Conservation (phyloP, 2,113 vertebrate genomes). For the Callipepla squamata region DNA sequence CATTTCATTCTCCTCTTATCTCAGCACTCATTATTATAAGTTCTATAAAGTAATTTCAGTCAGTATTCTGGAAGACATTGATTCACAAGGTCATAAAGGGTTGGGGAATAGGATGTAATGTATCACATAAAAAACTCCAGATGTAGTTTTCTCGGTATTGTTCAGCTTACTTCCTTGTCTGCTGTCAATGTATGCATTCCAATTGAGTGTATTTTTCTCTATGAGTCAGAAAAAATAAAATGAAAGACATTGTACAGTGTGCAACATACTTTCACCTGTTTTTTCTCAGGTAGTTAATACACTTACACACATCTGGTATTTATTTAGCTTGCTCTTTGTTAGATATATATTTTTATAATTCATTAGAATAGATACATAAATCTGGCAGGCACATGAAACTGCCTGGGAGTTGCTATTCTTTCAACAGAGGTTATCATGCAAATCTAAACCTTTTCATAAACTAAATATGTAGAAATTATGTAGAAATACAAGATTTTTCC, state of each 20-base stretch:
- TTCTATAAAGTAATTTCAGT: constrained; percentile 37
- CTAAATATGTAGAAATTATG: not conserved
- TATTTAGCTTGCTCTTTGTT: not conserved
- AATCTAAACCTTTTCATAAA: not conserved
- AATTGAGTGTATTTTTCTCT: not conserved
- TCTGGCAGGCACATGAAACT: not conserved
- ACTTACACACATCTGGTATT: not conserved
- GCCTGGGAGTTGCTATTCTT: accelerated
- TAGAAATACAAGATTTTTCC: not conserved
- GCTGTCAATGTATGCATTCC: not conserved
- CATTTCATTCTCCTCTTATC: constrained; percentile 5
- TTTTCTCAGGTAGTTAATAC: not conserved
- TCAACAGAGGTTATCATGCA: not conserved
- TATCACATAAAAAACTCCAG: not conserved
- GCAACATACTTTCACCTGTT: not conserved
- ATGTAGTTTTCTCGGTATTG: not conserved
- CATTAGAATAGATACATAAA: not conserved
- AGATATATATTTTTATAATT: not conserved
- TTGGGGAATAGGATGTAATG: not conserved
- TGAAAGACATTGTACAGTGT: not conserved
- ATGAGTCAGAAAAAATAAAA: not conserved
- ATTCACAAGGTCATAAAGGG: not conserved
- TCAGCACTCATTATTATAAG: constrained; percentile 32
- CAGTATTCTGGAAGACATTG: constrained; percentile 1
- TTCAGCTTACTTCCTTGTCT: constrained; percentile 4